Evolutionary conservation across 2,113 vertebrate species (phyloP).

Genomic region (Engystomops pustulosus): DNA sequence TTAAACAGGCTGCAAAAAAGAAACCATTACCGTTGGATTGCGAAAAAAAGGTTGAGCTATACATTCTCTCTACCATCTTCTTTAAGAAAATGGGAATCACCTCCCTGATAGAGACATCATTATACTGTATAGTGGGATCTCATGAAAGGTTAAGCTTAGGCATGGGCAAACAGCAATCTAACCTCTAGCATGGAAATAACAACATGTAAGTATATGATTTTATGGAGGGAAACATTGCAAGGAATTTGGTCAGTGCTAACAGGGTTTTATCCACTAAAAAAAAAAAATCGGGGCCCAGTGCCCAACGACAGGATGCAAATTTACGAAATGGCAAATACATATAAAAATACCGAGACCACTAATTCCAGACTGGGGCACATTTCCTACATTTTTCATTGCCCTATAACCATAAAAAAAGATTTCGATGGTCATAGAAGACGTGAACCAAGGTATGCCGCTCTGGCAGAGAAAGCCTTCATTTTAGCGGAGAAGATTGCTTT

Average conservation of each 20-base stretch:
- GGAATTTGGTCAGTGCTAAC: conserved; percentile 18
- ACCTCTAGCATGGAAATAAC: conserved; percentile 6
- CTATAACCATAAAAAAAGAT: conserved; percentile 10
- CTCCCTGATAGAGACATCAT: conserved; percentile 15
- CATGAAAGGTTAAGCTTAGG: background rate
- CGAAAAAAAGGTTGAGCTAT: background rate
- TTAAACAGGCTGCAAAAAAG: too few species aligned
- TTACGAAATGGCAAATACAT: background rate
- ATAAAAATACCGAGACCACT: conserved; percentile 11
- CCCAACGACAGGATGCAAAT: background rate
- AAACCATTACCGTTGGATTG: too few species aligned
- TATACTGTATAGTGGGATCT: background rate
- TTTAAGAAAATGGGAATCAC: background rate
- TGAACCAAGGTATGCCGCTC: background rate
- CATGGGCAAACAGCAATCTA: background rate
- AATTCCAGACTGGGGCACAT: background rate
- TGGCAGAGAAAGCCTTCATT: background rate
- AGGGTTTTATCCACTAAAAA: background rate
- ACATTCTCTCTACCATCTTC: background rate
- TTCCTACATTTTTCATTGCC: conserved; percentile 25
- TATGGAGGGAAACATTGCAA: background rate
- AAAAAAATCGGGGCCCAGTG: background rate
- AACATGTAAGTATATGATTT: background rate
- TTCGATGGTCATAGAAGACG: background rate
- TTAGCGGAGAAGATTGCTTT: background rate